phyloP scores from a whole-genome alignment of 2,797 vertebrate species.

The Melopsittacus undulatus region DNA sequence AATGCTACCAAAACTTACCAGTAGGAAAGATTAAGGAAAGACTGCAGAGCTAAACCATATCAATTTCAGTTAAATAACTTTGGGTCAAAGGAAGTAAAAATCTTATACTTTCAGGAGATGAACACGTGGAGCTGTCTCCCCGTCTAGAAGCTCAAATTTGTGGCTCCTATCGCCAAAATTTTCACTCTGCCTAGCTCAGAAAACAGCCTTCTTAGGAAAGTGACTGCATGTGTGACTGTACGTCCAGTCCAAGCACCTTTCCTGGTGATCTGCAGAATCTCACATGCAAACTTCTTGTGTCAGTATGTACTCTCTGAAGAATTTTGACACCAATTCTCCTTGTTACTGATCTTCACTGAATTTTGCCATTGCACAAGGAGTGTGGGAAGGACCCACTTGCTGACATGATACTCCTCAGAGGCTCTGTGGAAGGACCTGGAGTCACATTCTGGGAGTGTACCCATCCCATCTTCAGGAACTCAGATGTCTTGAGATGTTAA shows the following conservation, averaged over 20 bases:
- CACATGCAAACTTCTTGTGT: neutral
- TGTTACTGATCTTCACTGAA: neutral
- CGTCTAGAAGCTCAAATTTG: neutral
- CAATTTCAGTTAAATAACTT: neutral
- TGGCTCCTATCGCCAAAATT: fast-evolving
- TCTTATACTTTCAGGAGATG: neutral
- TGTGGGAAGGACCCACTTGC: too few relatives aligned
- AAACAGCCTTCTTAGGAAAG: neutral
- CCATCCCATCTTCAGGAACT: neutral
- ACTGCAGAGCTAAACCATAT: neutral
- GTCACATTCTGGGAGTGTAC: neutral
- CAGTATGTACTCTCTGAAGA: neutral
- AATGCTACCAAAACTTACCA: neutral
- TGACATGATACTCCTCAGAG: neutral
- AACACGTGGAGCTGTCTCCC: neutral
- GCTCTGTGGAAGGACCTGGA: neutral
- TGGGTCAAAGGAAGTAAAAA: neutral
- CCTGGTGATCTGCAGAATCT: neutral
- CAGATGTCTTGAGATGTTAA: neutral
- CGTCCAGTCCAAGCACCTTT: neutral
- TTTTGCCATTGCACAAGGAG: neutral
- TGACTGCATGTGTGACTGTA: neutral
- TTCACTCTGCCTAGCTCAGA: neutral
- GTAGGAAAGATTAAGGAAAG: neutral
- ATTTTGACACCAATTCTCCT: neutral